These are phyloP conservation scores for Brachystomella parvula DNA, from an alignment of 1,140 invertebrate genomes.

Conservation along the genomic window DNA sequence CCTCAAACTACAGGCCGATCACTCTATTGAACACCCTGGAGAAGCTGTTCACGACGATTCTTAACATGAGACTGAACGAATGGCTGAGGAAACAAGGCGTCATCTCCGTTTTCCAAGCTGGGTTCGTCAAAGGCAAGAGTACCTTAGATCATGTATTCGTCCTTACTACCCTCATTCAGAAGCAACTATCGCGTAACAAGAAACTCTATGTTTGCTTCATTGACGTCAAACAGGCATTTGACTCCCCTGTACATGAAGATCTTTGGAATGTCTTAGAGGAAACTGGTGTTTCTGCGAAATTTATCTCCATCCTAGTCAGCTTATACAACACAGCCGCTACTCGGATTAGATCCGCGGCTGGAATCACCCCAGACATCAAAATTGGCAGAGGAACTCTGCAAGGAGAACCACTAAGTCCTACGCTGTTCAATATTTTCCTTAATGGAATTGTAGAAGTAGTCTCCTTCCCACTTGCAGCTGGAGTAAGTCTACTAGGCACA, in stretches of 20 bases:
- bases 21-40: constrained; percentile 34
- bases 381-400: too few species aligned
- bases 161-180: constrained; percentile 13
- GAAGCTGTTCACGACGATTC: constrained; percentile 37
- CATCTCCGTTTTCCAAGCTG: constrained; percentile 37
- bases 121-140: constrained; percentile 32
- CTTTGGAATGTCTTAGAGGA: too few species aligned
- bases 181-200: constrained; percentile 12
- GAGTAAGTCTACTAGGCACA: too few species aligned
- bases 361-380: too few species aligned
- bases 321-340: too few species aligned
- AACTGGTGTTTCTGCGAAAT: too few species aligned
- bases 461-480: too few species aligned
- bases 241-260: constrained; percentile 13
- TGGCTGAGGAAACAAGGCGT: constrained; percentile 29
- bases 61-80: constrained; percentile 31
- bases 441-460: too few species aligned
- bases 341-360: too few species aligned
- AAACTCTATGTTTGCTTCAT: constrained; percentile 25
- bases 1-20: constrained; percentile 39
- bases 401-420: too few species aligned
- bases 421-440: too few species aligned
- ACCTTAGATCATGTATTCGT: constrained; percentile 38
- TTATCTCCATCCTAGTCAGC: too few species aligned
- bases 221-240: constrained; percentile 23